Evolutionary conservation across 53 echinoderm and acorn worm genomes (phyloP).

Genomic region (Zoroaster sp.): DNA sequence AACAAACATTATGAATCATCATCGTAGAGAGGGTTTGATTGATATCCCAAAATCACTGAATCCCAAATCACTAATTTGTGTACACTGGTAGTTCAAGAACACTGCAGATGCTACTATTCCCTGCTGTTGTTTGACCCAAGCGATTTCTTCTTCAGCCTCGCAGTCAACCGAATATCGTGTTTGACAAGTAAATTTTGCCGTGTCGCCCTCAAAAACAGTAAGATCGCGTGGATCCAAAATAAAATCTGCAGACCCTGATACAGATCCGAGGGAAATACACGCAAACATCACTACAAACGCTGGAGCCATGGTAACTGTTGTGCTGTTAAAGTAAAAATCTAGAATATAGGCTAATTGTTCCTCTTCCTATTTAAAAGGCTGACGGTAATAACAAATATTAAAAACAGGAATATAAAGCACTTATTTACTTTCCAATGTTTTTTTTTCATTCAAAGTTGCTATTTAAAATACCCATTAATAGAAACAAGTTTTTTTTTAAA

Average conservation of each 20-base stretch:
- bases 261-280: background rate
- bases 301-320: background rate
- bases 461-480: too few species aligned
- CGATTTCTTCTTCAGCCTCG: background rate
- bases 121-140: background rate
- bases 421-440: too few species aligned
- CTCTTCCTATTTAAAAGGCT: too few species aligned
- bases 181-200: background rate
- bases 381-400: too few species aligned
- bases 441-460: too few species aligned
- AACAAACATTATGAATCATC: background rate
- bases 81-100: too few species aligned
- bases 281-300: background rate
- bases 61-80: background rate
- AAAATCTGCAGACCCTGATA: background rate
- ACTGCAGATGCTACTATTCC: too few species aligned
- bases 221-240: background rate
- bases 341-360: too few species aligned
- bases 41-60: too few species aligned
- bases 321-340: too few species aligned
- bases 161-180: background rate
- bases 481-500: too few species aligned
- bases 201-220: background rate
- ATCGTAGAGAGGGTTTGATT: background rate
- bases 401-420: too few species aligned